Conservation (phyloP, 2,888 invertebrate genomes). For the Periphyllus acericola region DNA sequence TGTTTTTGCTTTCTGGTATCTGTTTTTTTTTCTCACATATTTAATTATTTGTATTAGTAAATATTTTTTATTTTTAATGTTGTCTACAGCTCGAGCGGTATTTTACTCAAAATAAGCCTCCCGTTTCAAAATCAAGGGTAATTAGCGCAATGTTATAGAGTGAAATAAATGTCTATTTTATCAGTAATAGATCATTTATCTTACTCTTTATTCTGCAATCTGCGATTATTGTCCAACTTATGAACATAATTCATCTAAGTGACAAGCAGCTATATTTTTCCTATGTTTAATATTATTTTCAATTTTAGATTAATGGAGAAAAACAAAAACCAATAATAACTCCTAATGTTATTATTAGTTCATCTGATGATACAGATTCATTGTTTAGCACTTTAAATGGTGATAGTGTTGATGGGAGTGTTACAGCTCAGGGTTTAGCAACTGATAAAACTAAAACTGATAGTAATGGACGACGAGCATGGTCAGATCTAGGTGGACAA, state of each 20-base stretch:
- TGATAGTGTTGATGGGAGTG: conserved; percentile 47
- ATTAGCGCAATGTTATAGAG: conserved; percentile 15
- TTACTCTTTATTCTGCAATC: conserved; percentile 37
- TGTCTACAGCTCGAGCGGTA: conserved; percentile 55
- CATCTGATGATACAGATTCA: conserved; percentile 58
- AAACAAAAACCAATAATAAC: conserved; percentile 45
- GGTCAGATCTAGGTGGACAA: conserved; percentile 40
- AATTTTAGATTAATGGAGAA: conserved; percentile 53
- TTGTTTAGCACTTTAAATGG: conserved; percentile 52
- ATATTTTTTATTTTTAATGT: conserved; percentile 36
- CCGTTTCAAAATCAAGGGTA: conserved; percentile 58
- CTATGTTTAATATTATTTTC: not conserved
- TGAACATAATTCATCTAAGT: conserved; percentile 12
- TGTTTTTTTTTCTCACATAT: not conserved
- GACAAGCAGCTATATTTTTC: conserved; percentile 33
- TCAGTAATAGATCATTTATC: conserved; percentile 33
- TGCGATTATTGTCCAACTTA: conserved; percentile 34
- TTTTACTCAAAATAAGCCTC: conserved; percentile 61
- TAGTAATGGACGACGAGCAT: conserved; percentile 13
- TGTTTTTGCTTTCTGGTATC: not conserved
- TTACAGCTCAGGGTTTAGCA: not conserved
- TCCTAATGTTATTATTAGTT: conserved; percentile 28
- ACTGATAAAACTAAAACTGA: conserved; percentile 30
- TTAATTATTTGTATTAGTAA: not conserved
- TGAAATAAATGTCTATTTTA: conserved; percentile 42